Evolutionary conservation across 2,888 invertebrate genomes (phyloP), one percentile per base, ranked within the genome.

Genomic region (Sminthurinus aureus): DNA sequence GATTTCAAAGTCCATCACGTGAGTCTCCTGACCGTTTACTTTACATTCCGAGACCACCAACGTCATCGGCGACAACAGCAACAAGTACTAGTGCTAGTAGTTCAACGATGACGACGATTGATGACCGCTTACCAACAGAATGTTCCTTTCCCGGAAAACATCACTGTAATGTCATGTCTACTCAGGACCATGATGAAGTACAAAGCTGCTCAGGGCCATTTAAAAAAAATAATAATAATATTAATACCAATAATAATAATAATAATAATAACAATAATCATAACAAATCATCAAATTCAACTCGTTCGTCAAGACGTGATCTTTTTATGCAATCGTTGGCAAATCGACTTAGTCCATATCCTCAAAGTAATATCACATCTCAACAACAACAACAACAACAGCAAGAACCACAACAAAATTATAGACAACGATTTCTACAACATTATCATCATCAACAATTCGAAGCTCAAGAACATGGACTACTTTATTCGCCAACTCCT

Each of bases 71-170:
- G 1, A 38, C 38, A 4, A 38, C 38, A 1, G 6, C 38, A 4
- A 38, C 38, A 4, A 38, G 3, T 4, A 38, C 38, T 4, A 38
- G 38, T 38, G 1, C 38, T 38, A 38, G 38, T 38, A 38, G 38
- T 38, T 38, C 38, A 1, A 38, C 1, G 3, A 38, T 38, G 38
- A 6, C 38, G 6, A 1, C 38, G 38, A 91, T 95, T 18, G 94
- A 95, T 89, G 95, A 95, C 89, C 91, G 95, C 86, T 93, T 95
- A 93, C 93, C 93, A 87, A 93, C 93, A 0, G 91, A 92, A 0
- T 95, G 95, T 90, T 94, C 93, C 87, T 93, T 94, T 87, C 94
- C 93, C 84, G 95, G 95, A 0, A 95, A 95, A 90, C 95, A 95
- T 90, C 94, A 94, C 87, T 95, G 95, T 90, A 93, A 58, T 58